Base-by-base conservation (phyloP, 2,888 invertebrate genomes). In the Drosophila kuntzei region DNA sequence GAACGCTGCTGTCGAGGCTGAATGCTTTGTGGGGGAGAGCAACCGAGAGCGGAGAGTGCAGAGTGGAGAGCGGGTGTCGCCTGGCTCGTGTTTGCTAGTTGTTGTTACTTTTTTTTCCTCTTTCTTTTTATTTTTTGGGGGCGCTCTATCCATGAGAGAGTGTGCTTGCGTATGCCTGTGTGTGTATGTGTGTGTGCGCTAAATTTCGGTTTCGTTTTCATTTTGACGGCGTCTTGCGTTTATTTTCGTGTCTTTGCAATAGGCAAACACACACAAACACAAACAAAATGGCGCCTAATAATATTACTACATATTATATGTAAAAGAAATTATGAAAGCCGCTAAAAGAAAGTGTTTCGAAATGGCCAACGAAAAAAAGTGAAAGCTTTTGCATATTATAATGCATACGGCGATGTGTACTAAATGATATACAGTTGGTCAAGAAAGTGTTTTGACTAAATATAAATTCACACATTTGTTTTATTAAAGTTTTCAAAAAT, bases 141-240 rank as follows among this genome's bases (percentile, higher is more conserved):
- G 55, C 72, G 62, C 76, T 65, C 61, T 64, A 59, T 62, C n/a
- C 71, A 46, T 29, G 43, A 20, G 47, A 68, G 61, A 47, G 66
- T 72, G 47, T 65, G 25, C 25, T 18, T 54, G 46, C 44, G 39
- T 55, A 39, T 60, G 50, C 66, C 47, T 50, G 49, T 63, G 54
- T 73, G 41, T 47, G 39, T 61, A 36, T 60, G 51, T 73, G 66
- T 54, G 76, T 79, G 74, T 83, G 77, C 76, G 76, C 81, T 77
- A 84, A 87, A 88, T 91, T 91, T 91, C 87, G 83, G 89, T 90
- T 91, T 91, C 90, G 89, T 89, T 90, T 90, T 91, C 91, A 90
- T 90, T 90, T 89, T 44, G 72, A 70, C 64, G 54, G 59, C 71
- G 76, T 79, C 84, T 87, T 87, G 86, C 86, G 83, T 86, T 76